Percentiles rank a stretch among this genome's conserved stretches.
Conservation (phyloP, 1,140 invertebrate genomes). For the Philotrypesis tridentata region DNA sequence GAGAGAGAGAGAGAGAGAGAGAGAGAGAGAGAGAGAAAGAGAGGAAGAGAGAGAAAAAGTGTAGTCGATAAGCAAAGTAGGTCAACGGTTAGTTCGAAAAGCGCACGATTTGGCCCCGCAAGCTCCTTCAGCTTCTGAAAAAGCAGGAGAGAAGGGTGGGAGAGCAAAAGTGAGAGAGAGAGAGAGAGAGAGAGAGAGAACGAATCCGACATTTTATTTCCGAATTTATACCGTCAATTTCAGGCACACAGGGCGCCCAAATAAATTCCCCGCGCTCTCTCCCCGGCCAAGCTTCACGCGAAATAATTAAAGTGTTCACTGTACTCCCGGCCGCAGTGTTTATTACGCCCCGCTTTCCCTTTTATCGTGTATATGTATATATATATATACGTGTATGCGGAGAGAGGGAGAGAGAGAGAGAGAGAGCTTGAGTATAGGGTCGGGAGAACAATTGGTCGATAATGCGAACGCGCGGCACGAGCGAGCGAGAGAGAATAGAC, state of each 20-base stretch:
- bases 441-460: conserved; percentile 9
- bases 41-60: neutral
- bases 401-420: too few relatives aligned
- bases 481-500: neutral
- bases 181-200: too few relatives aligned
- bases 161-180: too few relatives aligned
- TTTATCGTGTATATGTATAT: neutral
- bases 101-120: neutral
- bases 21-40: neutral
- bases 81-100: neutral
- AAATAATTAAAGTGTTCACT: neutral
- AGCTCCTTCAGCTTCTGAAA: neutral
- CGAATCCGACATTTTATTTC: neutral
- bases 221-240: neutral
- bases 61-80: neutral
- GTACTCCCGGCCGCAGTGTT: neutral
- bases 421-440: neutral
- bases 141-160: too few relatives aligned
- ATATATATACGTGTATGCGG: neutral
- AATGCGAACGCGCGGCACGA: neutral
- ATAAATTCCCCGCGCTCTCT: too few relatives aligned
- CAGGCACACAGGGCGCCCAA: too few relatives aligned
- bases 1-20: neutral
- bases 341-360: neutral
- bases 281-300: neutral